These are phyloP conservation scores for Melipona beecheii DNA, from an alignment of 2,888 invertebrate species.

Conservation along the genomic window DNA sequence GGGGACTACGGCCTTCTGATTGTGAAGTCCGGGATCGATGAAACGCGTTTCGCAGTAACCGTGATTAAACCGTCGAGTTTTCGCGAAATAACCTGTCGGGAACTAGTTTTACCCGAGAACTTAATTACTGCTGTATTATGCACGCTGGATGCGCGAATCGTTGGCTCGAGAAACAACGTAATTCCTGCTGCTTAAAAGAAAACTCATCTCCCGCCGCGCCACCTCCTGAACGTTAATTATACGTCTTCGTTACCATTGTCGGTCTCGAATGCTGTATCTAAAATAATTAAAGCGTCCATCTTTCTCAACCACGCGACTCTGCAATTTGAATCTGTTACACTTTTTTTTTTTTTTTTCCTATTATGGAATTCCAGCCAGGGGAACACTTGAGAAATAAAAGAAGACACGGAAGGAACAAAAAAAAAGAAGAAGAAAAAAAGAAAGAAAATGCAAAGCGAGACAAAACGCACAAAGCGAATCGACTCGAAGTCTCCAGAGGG, in stretches of 20 bases:
- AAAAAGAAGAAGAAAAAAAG: not conserved
- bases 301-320: not conserved
- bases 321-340: not conserved
- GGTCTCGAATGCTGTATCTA: conserved; percentile 5
- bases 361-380: not conserved
- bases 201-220: not conserved
- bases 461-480: conserved; percentile 44
- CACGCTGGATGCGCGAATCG: conserved; percentile 36
- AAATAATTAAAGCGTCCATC: conserved; percentile 30
- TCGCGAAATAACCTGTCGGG: conserved; percentile 48
- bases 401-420: not conserved
- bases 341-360: not conserved
- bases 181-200: conserved; percentile 43
- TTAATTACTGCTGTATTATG: conserved; percentile 54
- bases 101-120: conserved; percentile 44
- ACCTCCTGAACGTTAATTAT: conserved; percentile 36
- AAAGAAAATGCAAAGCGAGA: not conserved
- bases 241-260: conserved; percentile 40
- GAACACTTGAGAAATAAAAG: not conserved
- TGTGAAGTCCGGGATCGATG: conserved; percentile 52
- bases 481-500: conserved; percentile 69
- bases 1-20: conserved; percentile 24
- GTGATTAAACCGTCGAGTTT: conserved; percentile 54
- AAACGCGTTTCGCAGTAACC: conserved; percentile 50
- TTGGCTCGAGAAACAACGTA: conserved; percentile 46